phyloP scores from a whole-genome alignment of 2,113 vertebrate species.

The Miniopterus natalensis region DNA sequence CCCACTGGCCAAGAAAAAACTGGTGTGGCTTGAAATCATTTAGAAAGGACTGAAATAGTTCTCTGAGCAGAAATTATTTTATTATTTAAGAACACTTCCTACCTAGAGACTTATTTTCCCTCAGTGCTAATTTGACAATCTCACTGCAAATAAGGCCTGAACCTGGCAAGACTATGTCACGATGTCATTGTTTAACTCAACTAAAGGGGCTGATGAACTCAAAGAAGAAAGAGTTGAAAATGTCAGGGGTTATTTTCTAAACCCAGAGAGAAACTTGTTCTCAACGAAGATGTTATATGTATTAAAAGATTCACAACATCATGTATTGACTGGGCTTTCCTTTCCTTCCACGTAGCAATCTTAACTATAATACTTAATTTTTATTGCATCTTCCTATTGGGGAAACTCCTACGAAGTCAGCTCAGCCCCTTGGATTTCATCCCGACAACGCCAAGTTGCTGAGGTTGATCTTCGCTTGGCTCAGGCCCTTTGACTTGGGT shows the following conservation, averaged over 20 bases:
- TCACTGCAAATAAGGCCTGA: neutral
- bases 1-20: constrained; percentile 57
- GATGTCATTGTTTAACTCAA: constrained; percentile 1
- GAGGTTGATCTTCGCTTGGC: neutral
- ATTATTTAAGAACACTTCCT: constrained; percentile 27
- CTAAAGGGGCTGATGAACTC: constrained; percentile 39
- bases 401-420: neutral
- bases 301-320: neutral
- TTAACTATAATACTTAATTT: neutral
- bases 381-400: neutral
- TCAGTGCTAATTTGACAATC: neutral
- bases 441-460: neutral
- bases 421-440: neutral
- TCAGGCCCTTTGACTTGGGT: neutral
- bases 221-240: constrained; percentile 43
- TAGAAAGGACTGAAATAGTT: constrained; percentile 71
- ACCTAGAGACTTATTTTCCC: neutral
- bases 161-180: neutral
- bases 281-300: neutral
- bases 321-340: neutral
- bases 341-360: neutral
- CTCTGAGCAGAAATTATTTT: constrained; percentile 63
- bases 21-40: constrained; percentile 62
- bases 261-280: neutral
- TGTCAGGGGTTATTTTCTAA: neutral